phyloP scores from a whole-genome alignment of 1,140 invertebrate genomes.

The Temnothorax longispinosus region DNA sequence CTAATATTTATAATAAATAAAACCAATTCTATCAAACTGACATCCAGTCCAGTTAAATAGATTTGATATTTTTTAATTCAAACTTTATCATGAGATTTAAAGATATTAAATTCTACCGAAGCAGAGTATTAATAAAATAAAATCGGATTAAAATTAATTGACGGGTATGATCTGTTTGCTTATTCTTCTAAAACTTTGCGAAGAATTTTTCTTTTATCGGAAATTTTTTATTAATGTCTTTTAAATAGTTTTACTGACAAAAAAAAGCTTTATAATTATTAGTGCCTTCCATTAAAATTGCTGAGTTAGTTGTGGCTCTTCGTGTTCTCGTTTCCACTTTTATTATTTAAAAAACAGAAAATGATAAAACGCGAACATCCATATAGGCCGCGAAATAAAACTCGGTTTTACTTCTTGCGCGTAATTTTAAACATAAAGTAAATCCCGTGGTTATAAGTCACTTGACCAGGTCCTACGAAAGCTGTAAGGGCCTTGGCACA shows the following conservation, averaged over 20 bases:
- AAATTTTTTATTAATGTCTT: background rate
- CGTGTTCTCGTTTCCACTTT: no score
- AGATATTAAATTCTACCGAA: background rate
- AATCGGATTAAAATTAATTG: background rate
- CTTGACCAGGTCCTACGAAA: conserved; percentile 4
- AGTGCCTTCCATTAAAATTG: background rate
- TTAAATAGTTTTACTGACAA: background rate
- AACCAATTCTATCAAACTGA: background rate
- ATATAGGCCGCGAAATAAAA: background rate
- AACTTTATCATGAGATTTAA: background rate
- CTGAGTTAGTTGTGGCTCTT: background rate
- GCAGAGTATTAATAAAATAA: background rate
- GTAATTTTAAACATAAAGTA: conserved; percentile 3
- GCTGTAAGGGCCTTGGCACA: no score
- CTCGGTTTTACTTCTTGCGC: background rate
- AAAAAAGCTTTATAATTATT: background rate
- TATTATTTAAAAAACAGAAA: background rate
- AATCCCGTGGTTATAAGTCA: background rate
- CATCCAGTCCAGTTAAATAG: background rate
- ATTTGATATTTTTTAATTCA: conserved; percentile 5
- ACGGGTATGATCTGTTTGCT: background rate
- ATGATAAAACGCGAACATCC: background rate
- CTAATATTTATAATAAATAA: background rate
- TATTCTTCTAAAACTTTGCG: background rate
- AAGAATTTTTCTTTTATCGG: background rate